These are phyloP conservation scores for Chelmon rostratus DNA, from an alignment of 2,797 vertebrate genomes.

Conservation along the genomic window DNA sequence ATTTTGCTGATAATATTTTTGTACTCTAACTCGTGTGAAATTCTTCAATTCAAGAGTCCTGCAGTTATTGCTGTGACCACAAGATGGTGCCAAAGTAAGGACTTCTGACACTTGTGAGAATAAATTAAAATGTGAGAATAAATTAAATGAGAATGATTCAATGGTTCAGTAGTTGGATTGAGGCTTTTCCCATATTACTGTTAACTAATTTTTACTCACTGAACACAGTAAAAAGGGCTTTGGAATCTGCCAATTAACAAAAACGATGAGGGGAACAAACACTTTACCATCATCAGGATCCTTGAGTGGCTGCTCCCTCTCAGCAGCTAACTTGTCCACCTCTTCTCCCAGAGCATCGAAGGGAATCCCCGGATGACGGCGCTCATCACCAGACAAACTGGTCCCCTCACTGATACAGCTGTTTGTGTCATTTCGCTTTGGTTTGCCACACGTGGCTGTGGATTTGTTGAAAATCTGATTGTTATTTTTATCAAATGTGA, in stretches of 20 bases:
- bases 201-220: not conserved
- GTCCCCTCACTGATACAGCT: not conserved
- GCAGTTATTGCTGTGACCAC: not conserved
- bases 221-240: not conserved
- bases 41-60: not conserved
- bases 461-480: conserved; percentile 4
- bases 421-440: not conserved
- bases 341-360: conserved; percentile 7
- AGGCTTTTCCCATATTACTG: not conserved
- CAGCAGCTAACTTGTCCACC: not conserved
- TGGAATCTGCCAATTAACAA: not conserved
- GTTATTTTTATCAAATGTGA: conserved; percentile 36
- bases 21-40: not conserved
- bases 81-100: not conserved
- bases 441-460: not conserved
- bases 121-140: too few relatives aligned
- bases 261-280: not conserved
- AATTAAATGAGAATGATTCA: too few relatives aligned
- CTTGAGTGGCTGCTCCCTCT: not conserved
- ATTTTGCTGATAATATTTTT: too few relatives aligned
- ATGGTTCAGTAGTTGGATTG: too few relatives aligned
- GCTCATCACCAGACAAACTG: not conserved
- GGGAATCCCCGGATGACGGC: not conserved
- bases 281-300: conserved; percentile 51
- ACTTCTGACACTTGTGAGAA: not conserved